Conservation (phyloP, 2,888 invertebrate species). For the Ellobium chinense region DNA sequence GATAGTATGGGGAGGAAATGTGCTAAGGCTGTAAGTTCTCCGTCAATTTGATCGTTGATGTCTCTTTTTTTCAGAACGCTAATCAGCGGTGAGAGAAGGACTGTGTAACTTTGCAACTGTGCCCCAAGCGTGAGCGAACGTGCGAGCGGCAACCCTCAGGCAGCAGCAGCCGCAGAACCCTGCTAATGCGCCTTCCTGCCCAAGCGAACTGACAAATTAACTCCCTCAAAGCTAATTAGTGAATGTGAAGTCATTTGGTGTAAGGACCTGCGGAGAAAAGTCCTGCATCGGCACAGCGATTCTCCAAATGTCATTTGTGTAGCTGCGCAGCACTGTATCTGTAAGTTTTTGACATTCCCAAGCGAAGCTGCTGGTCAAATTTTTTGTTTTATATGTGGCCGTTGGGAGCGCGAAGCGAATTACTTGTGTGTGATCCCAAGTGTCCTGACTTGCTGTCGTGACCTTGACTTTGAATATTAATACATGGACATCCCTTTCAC, state of each 20-base stretch:
- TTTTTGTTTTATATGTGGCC: too few relatives aligned
- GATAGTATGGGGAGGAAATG: too few relatives aligned
- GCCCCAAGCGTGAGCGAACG: background rate
- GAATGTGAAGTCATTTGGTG: background rate
- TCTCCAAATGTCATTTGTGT: background rate
- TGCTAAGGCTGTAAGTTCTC: too few relatives aligned
- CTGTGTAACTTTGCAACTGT: background rate
- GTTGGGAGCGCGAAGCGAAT: too few relatives aligned
- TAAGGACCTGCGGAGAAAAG: background rate
- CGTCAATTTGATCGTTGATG: background rate
- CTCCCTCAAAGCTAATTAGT: background rate
- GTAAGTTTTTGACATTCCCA: too few relatives aligned
- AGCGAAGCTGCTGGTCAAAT: too few relatives aligned
- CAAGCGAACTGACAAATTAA: background rate
- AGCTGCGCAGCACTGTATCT: background rate
- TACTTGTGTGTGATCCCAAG: background rate
- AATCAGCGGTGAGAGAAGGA: background rate
- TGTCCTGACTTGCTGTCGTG: background rate
- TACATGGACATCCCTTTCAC: background rate
- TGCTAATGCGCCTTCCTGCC: background rate
- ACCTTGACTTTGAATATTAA: background rate
- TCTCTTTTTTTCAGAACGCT: background rate
- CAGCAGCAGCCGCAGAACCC: conserved; percentile 9
- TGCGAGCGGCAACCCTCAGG: background rate
- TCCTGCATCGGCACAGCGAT: background rate